Conservation (phyloP, 2,888 invertebrate genomes). For the Epirrhoe alternata region DNA sequence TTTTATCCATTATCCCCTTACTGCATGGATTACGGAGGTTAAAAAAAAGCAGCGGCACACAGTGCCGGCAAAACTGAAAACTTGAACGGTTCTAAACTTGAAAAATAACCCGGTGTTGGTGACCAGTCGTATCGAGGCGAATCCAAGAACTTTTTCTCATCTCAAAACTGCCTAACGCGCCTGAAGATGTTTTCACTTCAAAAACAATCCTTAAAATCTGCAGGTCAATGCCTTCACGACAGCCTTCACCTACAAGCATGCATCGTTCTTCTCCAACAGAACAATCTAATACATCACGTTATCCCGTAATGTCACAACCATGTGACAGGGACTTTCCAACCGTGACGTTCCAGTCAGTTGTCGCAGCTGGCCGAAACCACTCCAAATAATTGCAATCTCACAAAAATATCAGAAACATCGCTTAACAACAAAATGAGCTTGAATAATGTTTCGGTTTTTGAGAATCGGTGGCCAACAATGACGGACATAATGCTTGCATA, state of each 20-base stretch:
- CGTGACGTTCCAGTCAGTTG: slow-evolving; percentile 37
- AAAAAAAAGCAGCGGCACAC: no score
- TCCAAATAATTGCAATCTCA: slow-evolving; percentile 69
- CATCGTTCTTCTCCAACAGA: not conserved
- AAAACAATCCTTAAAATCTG: no score
- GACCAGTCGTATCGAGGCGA: no score
- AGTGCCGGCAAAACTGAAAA: no score
- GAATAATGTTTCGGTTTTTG: slow-evolving; percentile 43
- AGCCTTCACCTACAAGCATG: not conserved
- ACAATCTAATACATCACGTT: slow-evolving; percentile 1
- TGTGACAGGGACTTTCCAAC: slow-evolving; percentile 14
- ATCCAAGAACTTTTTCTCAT: no score
- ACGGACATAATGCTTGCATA: not conserved
- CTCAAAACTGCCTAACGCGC: no score
- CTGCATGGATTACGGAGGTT: no score
- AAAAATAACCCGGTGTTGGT: no score
- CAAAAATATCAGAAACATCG: slow-evolving; percentile 58
- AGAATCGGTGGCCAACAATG: not conserved
- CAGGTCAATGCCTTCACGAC: not conserved
- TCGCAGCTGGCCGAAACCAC: slow-evolving; percentile 64
- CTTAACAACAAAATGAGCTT: slow-evolving; percentile 50
- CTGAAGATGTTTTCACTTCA: no score
- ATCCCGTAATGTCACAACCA: not conserved
- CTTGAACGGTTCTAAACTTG: no score
- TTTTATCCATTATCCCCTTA: no score